A percentile compares a stretch with the other conserved stretches of the same genome.
These are phyloP conservation scores for Gastrophysa polygoni DNA, from an alignment of 2,888 invertebrate species.

Conservation along the genomic window DNA sequence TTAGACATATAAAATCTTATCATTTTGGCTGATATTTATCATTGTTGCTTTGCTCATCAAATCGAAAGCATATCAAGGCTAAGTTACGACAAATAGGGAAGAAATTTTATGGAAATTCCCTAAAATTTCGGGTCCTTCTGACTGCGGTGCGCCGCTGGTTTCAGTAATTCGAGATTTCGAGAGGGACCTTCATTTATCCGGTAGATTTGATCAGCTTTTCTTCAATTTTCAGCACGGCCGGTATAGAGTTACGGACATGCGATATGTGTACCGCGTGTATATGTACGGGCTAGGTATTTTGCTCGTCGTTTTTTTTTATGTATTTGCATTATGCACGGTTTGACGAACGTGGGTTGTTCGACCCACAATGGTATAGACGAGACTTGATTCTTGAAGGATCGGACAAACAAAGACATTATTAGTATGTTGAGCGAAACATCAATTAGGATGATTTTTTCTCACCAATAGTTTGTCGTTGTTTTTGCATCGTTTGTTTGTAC, in stretches of 20 bases:
- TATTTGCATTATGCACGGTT: conserved; percentile 26
- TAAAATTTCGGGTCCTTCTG: no score
- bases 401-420: neutral
- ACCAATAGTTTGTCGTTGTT: neutral
- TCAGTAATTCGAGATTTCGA: conserved; percentile 46
- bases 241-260: conserved; percentile 47
- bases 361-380: neutral
- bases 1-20: no score
- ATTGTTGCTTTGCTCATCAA: no score
- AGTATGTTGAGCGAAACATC: neutral
- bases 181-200: conserved; percentile 52
- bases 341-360: conserved; percentile 21
- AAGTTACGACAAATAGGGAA: no score
- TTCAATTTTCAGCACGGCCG: conserved; percentile 53
- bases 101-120: no score
- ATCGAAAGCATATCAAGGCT: no score
- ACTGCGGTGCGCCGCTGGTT: neutral
- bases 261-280: conserved; percentile 38
- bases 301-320: conserved; percentile 23
- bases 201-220: conserved; percentile 59
- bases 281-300: conserved; percentile 29
- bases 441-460: neutral
- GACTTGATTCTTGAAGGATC: conserved; percentile 1
- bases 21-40: no score
- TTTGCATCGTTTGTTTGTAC: neutral